phyloP scores from a whole-genome alignment of 2,888 invertebrate genomes.

The Caenorhabditis afra region DNA sequence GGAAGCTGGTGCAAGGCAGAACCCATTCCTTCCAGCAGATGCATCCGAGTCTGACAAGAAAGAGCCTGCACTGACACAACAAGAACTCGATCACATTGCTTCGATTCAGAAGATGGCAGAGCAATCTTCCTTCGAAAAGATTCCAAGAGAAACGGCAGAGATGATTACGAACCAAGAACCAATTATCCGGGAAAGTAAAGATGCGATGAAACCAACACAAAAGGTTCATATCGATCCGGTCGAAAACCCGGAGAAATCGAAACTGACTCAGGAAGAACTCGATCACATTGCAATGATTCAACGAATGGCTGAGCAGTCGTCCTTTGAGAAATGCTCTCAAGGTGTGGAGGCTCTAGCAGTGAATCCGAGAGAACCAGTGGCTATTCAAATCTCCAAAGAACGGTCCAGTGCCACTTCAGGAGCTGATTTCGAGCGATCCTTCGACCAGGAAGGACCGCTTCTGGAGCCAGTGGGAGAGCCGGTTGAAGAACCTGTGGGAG shows the following conservation, averaged over 20 bases:
- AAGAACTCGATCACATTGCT: conserved; percentile 62
- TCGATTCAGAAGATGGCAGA: conserved; percentile 28
- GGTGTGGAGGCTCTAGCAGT: background rate
- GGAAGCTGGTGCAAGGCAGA: too few species aligned
- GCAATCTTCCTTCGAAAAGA: conserved; percentile 20
- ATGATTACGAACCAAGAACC: conserved; percentile 17
- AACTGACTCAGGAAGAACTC: conserved; percentile 34
- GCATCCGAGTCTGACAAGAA: background rate
- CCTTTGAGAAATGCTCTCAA: too few species aligned
- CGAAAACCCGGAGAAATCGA: conserved; percentile 41
- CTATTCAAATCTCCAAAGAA: too few species aligned
- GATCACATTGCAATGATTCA: conserved; percentile 18
- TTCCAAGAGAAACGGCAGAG: conserved; percentile 3
- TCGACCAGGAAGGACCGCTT: conserved; percentile 42
- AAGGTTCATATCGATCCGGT: background rate
- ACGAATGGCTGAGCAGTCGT: conserved; percentile 34
- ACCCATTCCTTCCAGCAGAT: too few species aligned
- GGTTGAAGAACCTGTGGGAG: background rate
- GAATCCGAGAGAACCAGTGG: too few species aligned
- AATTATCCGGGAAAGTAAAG: too few species aligned
- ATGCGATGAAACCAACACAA: too few species aligned
- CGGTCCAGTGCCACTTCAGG: conserved; percentile 50
- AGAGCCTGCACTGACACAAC: conserved; percentile 42
- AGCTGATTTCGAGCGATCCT: conserved; percentile 58
- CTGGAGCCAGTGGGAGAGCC: conserved; percentile 37